These are phyloP conservation scores for Tetranychus piercei DNA, from an alignment of 2,888 invertebrate species.

Conservation along the genomic window DNA sequence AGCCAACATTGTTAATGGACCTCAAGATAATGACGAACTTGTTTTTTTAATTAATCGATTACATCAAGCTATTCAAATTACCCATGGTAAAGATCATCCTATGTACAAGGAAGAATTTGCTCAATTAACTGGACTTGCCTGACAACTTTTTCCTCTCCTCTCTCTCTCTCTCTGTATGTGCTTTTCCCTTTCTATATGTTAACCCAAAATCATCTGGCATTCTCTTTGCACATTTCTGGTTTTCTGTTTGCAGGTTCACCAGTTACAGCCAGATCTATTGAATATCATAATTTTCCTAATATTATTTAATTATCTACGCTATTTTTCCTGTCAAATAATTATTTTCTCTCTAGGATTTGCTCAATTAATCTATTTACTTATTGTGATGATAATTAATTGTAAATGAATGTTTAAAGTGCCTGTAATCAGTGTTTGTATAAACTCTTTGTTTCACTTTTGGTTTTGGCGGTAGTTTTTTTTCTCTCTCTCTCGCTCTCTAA, in stretches of 20 bases:
- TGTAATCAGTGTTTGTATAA: neutral
- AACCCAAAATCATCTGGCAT: neutral
- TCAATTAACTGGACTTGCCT: neutral
- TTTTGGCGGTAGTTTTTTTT: neutral
- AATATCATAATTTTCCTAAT: too few relatives aligned
- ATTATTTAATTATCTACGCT: too few relatives aligned
- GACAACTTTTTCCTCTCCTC: neutral
- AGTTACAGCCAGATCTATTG: neutral
- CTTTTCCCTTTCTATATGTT: neutral
- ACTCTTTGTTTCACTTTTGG: neutral
- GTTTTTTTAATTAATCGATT: slow-evolving; percentile 10
- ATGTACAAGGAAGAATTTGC: slow-evolving; percentile 6
- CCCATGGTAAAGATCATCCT: slow-evolving; percentile 16
- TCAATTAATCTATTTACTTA: too few relatives aligned
- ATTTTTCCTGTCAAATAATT: too few relatives aligned
- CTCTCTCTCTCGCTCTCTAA: neutral
- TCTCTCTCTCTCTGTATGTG: neutral
- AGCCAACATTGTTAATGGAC: slow-evolving; percentile 15
- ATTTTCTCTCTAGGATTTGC: too few relatives aligned
- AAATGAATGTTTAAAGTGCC: too few relatives aligned
- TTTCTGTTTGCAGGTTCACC: neutral
- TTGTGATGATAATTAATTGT: too few relatives aligned
- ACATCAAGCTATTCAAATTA: slow-evolving; percentile 12
- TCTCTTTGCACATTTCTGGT: neutral
- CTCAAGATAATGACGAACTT: too few relatives aligned